Base-by-base conservation (phyloP, 1,140 invertebrate species). In the Atta cephalotes region DNA sequence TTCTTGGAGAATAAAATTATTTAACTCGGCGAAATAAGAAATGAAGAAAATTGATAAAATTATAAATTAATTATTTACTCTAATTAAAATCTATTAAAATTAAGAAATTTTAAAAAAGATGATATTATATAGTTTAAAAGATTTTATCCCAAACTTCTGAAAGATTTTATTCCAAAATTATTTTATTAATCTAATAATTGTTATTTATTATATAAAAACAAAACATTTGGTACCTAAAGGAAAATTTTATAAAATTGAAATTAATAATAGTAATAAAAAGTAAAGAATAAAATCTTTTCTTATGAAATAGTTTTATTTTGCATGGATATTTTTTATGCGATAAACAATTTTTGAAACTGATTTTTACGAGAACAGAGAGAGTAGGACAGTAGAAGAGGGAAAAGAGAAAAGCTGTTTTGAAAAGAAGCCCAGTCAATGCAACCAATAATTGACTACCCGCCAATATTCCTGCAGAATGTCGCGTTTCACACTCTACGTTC, bases 381-480 rank as follows among this genome's bases (percentile, higher is more conserved):
- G 35, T 49, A 12, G 49, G 21, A 77, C 18, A 16, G 16, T 21
- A 25, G 7, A 16, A 51, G 6, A 21, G n/a, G 9, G 31, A 3
- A 65, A 35, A 66, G 31, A 10, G 31, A 3, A 35, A 58, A 80
- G 62, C 51, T 60, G 80, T 84, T 74, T 84, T 63, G 39, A 76
- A 76, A 84, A 84, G 56, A 74, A 51, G 28, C 56, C 4, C 56
- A 84, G n/a, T 39, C 18, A 62, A 56, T 63, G 71, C 56, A 62
- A 51, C 56, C 70, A 56, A 84, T 84, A 84, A 84, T 84, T 74
- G 80, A 84, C 80, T 84, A 76, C 10, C 45, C 68, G 56, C 53
- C 70, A 84, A 84, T 84, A 84, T 84, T 76, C n/a, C 70, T 84
- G 80, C 56, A 74, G 70, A 51, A 84, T 28, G 70, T 76, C 39